These are phyloP conservation scores for Thoracochromis brauschi DNA, from an alignment of 2,113 vertebrate genomes.

Conservation along the genomic window DNA sequence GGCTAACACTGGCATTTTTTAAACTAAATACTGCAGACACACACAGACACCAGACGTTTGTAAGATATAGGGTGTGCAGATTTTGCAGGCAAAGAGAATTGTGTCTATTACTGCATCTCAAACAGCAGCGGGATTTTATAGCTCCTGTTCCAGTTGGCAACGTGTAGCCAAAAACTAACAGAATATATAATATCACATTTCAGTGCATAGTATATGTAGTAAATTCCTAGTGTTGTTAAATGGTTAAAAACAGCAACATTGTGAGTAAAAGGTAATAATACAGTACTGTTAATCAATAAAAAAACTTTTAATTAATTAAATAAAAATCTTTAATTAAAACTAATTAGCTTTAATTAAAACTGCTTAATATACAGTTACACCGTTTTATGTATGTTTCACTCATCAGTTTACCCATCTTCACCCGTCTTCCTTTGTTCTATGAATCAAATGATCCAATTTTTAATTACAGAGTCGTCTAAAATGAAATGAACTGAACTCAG, in stretches of 20 bases:
- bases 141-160: not conserved
- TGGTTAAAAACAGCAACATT: not conserved
- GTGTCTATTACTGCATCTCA: not conserved
- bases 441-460: not conserved
- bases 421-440: not conserved
- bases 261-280: not conserved
- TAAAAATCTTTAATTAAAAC: not conserved
- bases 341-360: not conserved
- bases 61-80: not conserved
- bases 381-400: not conserved
- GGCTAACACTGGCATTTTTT: not conserved
- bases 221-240: not conserved
- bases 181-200: not conserved
- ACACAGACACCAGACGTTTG: not conserved
- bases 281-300: not conserved
- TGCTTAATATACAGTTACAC: not conserved
- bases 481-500: not conserved
- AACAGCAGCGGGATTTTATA: not conserved
- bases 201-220: not conserved
- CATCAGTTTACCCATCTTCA: not conserved
- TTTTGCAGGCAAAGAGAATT: slow-evolving; percentile 6
- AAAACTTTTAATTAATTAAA: no score
- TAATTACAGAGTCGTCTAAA: not conserved
- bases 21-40: not conserved
- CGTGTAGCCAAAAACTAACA: not conserved